Evolutionary conservation across 2,888 invertebrate species (phyloP).

Genomic region (Drosophila aldrichi): DNA sequence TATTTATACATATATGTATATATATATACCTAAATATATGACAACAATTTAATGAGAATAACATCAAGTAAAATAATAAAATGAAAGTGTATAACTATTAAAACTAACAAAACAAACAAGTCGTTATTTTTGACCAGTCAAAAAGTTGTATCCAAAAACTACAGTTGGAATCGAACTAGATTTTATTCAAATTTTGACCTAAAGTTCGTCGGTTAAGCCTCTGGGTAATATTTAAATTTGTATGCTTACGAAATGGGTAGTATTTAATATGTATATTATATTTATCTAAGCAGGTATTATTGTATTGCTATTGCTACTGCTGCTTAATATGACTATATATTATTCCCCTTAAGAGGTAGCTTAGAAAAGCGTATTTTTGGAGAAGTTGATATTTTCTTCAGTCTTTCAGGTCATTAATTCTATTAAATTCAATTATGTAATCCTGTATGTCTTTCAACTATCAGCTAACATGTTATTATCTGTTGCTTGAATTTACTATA

Average conservation of each 20-base stretch:
- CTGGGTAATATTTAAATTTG: neutral
- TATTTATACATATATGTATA: conserved; percentile 19
- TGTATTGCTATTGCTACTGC: too few relatives aligned
- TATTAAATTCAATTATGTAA: neutral
- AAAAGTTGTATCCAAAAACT: neutral
- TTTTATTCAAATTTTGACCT: neutral
- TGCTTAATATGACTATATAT: too few relatives aligned
- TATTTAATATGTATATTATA: neutral
- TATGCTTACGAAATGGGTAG: neutral
- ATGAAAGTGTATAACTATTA: conserved; percentile 81
- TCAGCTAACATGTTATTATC: too few relatives aligned
- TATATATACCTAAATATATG: conserved; percentile 57
- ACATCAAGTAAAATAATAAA: conserved; percentile 81
- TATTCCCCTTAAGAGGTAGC: too few relatives aligned
- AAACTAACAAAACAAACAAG: conserved; percentile 61
- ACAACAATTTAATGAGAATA: conserved; percentile 73
- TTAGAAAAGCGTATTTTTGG: too few relatives aligned
- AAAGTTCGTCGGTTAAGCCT: neutral
- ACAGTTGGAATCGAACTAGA: neutral
- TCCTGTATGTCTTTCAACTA: neutral
- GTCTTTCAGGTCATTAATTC: too few relatives aligned
- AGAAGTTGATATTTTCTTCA: too few relatives aligned
- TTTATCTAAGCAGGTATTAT: neutral
- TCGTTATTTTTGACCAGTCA: neutral
- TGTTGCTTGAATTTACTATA: too few relatives aligned